Evolutionary conservation across 2,797 vertebrate species (phyloP).

Genomic region (Staurois parvus): DNA sequence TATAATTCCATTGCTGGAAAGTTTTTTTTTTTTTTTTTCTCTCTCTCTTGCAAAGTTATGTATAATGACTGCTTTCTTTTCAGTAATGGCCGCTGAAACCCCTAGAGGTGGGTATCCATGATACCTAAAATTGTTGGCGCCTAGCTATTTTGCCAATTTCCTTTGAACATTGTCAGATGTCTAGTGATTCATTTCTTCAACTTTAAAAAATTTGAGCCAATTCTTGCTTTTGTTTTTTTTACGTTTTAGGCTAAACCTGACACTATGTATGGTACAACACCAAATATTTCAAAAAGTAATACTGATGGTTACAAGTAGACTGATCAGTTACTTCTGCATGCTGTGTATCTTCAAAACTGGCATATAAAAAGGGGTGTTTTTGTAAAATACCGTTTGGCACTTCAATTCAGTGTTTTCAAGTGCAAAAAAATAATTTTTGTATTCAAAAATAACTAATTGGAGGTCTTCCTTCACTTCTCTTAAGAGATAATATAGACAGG

Average conservation of each 20-base stretch:
- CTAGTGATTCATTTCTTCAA: slow-evolving; percentile 9
- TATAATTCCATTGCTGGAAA: slow-evolving; percentile 14
- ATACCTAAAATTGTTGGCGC: slow-evolving; percentile 27
- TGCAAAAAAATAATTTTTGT: no score
- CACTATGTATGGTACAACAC: not conserved
- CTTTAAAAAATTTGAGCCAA: not conserved
- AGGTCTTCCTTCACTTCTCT: no score
- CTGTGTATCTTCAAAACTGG: no score
- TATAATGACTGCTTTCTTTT: slow-evolving; percentile 38
- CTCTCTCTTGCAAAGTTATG: not conserved
- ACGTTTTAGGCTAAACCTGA: no score
- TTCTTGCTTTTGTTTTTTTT: not conserved
- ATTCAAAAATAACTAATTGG: no score
- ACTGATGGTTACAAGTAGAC: not conserved
- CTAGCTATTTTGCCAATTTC: slow-evolving; percentile 17
- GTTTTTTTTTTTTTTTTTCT: not conserved
- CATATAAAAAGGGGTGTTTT: no score
- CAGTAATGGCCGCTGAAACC: slow-evolving; percentile 6
- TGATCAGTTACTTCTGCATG: no score
- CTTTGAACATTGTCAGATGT: slow-evolving; percentile 3
- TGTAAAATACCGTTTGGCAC: no score
- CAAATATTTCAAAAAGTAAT: not conserved
- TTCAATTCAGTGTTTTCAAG: no score
- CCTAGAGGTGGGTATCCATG: slow-evolving; percentile 22
- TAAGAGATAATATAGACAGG: no score